phyloP scores from a whole-genome alignment of 2,113 vertebrate genomes.

The Sterrhoptilus dennistouni region DNA sequence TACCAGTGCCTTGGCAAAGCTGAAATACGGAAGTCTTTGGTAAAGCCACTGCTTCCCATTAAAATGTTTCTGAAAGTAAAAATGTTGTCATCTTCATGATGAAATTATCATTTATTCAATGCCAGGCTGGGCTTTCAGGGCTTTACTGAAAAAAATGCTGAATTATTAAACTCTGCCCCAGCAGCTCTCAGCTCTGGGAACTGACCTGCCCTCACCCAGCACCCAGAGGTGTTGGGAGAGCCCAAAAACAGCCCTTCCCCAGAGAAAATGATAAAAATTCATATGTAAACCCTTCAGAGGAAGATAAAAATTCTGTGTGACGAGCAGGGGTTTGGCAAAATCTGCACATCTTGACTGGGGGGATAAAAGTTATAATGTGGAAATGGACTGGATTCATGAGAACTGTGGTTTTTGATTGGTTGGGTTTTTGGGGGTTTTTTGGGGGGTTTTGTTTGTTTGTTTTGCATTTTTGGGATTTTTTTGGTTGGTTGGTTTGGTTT shows the following conservation, averaged over 20 bases:
- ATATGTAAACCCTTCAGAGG: background rate
- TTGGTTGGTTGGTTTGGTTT: no score
- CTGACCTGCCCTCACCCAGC: background rate
- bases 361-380: background rate
- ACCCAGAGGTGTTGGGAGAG: fast-evolving
- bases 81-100: background rate
- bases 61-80: background rate
- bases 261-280: background rate
- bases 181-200: fast-evolving
- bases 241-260: fast-evolving
- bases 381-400: background rate
- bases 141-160: background rate
- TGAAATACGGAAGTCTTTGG: background rate
- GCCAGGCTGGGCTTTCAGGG: background rate
- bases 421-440: background rate
- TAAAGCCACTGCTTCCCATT: background rate
- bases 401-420: background rate
- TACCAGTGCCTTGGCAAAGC: no score
- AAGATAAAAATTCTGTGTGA: background rate
- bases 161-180: no score
- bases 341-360: background rate
- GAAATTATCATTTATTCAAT: background rate
- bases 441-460: no score
- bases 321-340: background rate
- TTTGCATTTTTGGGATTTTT: background rate